A percentile compares a stretch with the other conserved stretches of the same genome.
These are phyloP conservation scores for Jordanella pulchra DNA, from an alignment of 2,797 vertebrate species.

Conservation along the genomic window DNA sequence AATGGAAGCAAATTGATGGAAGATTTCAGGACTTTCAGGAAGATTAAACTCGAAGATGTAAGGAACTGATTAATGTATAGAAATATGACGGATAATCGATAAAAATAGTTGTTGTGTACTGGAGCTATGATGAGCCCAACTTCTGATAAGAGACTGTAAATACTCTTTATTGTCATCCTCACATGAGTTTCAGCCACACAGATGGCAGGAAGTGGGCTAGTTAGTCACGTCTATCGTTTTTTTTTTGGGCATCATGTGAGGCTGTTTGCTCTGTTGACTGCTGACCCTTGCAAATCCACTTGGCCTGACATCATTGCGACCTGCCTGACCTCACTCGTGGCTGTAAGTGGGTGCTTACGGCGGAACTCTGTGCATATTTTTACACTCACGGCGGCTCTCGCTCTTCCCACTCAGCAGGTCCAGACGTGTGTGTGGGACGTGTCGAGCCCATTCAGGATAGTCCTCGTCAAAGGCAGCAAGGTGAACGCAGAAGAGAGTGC, in stretches of 20 bases:
- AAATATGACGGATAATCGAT: too few species aligned
- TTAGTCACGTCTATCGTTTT: constrained; percentile 60
- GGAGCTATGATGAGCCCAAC: neutral
- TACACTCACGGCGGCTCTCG: constrained; percentile 28
- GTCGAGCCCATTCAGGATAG: constrained; percentile 85
- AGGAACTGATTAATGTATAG: too few species aligned
- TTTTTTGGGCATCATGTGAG: constrained; percentile 65
- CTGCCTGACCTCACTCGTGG: constrained; percentile 38
- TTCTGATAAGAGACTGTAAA: constrained; percentile 12
- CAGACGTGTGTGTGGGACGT: constrained; percentile 88
- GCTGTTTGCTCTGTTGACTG: constrained; percentile 65
- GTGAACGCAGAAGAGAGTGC: constrained; percentile 95
- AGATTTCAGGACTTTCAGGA: too few species aligned
- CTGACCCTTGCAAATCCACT: constrained; percentile 70
- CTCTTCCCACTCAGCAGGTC: constrained; percentile 70
- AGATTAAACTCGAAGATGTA: too few species aligned
- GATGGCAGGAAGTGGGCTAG: constrained; percentile 66
- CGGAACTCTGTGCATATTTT: constrained; percentile 24
- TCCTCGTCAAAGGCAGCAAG: constrained; percentile 90
- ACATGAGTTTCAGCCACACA: constrained; percentile 17
- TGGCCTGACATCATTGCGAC: constrained; percentile 62
- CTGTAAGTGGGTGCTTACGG: constrained; percentile 10
- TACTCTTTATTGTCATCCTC: neutral
- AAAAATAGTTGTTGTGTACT: neutral
- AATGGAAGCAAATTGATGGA: too few species aligned